phyloP scores from a whole-genome alignment of 2,113 vertebrate species.

The Oryzias woworae region DNA sequence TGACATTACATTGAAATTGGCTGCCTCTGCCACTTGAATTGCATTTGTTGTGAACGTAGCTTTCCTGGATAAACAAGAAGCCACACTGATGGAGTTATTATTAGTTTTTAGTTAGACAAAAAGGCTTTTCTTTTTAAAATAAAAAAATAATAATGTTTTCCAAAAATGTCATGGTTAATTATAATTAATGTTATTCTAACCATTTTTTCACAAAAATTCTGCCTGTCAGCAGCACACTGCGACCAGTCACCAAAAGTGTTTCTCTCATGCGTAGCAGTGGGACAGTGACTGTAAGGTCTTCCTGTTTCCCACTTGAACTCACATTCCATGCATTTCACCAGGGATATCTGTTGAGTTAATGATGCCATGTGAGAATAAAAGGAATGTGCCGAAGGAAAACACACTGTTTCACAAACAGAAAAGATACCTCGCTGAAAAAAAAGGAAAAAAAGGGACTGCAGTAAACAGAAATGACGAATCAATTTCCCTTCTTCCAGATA shows the following conservation, averaged over 20 bases:
- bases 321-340: conserved; percentile 32
- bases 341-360: conserved; percentile 62
- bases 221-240: neutral
- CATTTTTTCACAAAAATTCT: neutral
- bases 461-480: neutral
- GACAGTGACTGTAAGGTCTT: conserved; percentile 46
- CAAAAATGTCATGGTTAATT: too few relatives aligned
- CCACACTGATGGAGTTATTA: too few relatives aligned
- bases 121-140: too few relatives aligned
- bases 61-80: too few relatives aligned
- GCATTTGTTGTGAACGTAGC: too few relatives aligned
- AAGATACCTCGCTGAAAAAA: conserved; percentile 33
- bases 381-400: conserved; percentile 52
- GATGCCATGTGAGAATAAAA: conserved; percentile 69
- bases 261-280: conserved; percentile 35
- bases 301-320: conserved; percentile 27
- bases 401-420: conserved; percentile 45
- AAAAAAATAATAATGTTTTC: too few relatives aligned
- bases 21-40: too few relatives aligned
- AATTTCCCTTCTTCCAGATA: neutral
- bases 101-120: too few relatives aligned
- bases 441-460: conserved; percentile 25
- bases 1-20: too few relatives aligned
- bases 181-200: neutral
- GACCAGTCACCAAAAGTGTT: neutral